These are phyloP conservation scores for Napeogenes sylphis DNA, from an alignment of 2,888 invertebrate genomes.

Conservation along the genomic window DNA sequence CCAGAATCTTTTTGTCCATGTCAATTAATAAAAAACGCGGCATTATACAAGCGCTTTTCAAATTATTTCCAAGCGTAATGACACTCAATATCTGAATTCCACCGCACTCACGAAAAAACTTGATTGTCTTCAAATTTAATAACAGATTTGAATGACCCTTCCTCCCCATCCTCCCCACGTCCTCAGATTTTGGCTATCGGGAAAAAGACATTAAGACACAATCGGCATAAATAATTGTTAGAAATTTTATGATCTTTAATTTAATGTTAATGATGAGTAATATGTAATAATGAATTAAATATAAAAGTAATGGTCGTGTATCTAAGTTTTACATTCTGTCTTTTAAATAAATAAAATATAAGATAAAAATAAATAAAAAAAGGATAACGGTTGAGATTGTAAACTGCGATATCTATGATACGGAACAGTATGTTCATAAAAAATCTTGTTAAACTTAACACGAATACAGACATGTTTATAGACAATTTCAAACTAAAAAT, in stretches of 20 bases:
- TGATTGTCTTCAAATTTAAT: slow-evolving; percentile 68
- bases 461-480: no score
- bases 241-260: neutral
- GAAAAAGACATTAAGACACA: slow-evolving; percentile 5
- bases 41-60: slow-evolving; percentile 6
- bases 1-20: neutral
- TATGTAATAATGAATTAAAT: no score
- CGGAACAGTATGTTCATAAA: no score
- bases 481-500: no score
- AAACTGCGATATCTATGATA: no score
- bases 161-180: slow-evolving; percentile 18
- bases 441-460: no score
- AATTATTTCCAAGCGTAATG: slow-evolving; percentile 12
- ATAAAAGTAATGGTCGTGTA: no score
- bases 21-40: slow-evolving; percentile 9
- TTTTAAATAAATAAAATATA: no score
- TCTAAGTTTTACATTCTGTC: no score
- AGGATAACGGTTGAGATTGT: no score
- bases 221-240: slow-evolving; percentile 1
- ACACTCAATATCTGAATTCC: slow-evolving; percentile 13
- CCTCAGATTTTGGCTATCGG: slow-evolving; percentile 1
- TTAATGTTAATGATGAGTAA: no score
- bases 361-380: no score
- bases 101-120: slow-evolving; percentile 20
- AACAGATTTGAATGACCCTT: slow-evolving; percentile 60